phyloP scores from a whole-genome alignment of 2,888 invertebrate species.

The Amorpha juglandis region DNA sequence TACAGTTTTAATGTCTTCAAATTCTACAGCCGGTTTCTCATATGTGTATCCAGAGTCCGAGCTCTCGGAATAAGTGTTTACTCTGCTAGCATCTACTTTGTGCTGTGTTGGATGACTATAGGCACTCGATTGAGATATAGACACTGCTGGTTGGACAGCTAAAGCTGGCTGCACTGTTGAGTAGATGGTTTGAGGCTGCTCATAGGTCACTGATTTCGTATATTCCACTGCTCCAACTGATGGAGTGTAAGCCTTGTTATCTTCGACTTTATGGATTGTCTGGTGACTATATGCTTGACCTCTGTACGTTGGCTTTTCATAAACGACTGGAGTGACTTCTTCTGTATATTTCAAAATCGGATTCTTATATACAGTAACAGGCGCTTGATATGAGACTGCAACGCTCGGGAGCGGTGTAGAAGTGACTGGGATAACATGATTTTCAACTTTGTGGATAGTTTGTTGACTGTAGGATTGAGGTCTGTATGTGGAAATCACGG shows the following conservation, averaged over 20 bases:
- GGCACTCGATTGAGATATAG: constrained; percentile 61
- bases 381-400: constrained; percentile 24
- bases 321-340: constrained; percentile 63
- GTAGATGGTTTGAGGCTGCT: constrained; percentile 50
- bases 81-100: constrained; percentile 58
- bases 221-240: constrained; percentile 50
- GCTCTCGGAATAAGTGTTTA: constrained; percentile 55
- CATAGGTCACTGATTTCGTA: constrained; percentile 44
- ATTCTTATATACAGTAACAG: constrained; percentile 68
- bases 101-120: constrained; percentile 65
- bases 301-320: constrained; percentile 53
- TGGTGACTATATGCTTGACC: constrained; percentile 66
- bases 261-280: constrained; percentile 61
- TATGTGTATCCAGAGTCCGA: constrained; percentile 59
- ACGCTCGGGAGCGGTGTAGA: constrained; percentile 57
- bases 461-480: constrained; percentile 61
- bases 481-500: constrained; percentile 53
- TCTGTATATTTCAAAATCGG: constrained; percentile 68
- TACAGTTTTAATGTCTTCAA: constrained; percentile 59
- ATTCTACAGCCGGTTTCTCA: constrained; percentile 52
- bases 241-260: constrained; percentile 52
- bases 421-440: constrained; percentile 56
- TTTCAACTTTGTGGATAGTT: constrained; percentile 61
- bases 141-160: constrained; percentile 47
- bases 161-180: constrained; percentile 52